phyloP scores from a whole-genome alignment of 2,113 vertebrate species.

The Hemicordylus capensis region DNA sequence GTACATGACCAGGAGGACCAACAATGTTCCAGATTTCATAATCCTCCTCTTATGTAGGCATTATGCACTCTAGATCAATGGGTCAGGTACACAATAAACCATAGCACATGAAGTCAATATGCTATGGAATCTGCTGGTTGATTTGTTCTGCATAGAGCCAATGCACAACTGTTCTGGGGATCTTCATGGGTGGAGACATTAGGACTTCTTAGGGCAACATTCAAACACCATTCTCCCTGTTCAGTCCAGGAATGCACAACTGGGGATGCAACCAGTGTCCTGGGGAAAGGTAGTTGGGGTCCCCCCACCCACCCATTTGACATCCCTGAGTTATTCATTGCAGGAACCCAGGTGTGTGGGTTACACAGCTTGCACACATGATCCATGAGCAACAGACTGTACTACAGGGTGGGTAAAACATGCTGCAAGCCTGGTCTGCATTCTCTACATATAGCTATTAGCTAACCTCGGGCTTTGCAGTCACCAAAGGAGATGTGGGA shows the following conservation, averaged over 20 bases:
- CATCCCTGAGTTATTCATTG: not conserved
- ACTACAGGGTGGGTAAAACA: not conserved
- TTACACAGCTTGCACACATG: not conserved
- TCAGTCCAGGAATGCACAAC: not conserved
- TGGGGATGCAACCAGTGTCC: not conserved
- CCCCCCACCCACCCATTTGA: not conserved
- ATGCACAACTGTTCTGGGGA: not conserved
- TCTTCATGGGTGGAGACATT: not conserved
- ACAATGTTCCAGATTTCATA: not conserved
- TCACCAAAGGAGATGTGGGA: not conserved
- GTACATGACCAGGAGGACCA: not conserved
- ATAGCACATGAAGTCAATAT: not conserved
- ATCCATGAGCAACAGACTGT: not conserved
- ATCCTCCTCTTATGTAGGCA: not conserved
- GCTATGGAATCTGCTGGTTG: not conserved
- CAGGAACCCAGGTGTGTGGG: not conserved
- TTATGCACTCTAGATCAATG: not conserved
- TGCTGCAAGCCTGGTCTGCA: not conserved
- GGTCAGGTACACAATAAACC: not conserved
- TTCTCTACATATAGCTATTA: not conserved
- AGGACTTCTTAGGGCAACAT: not conserved
- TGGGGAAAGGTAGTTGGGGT: not conserved
- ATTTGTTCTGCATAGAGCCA: not conserved
- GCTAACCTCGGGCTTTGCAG: not conserved
- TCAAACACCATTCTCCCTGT: not conserved